These are phyloP conservation scores for Schizothorax lantsangensis DNA, from an alignment of 2,797 vertebrate genomes.

Conservation along the genomic window DNA sequence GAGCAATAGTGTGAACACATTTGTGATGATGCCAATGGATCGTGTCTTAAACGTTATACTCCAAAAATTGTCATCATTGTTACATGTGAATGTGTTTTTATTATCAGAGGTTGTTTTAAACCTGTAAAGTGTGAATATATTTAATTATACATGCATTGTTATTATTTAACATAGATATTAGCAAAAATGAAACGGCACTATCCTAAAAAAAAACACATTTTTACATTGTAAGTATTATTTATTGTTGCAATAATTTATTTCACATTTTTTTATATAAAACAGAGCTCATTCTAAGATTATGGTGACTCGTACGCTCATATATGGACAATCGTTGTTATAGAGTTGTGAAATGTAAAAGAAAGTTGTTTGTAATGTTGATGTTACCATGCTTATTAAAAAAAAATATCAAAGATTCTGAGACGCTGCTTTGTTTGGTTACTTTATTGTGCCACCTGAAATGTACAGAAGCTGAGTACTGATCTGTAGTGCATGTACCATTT, in stretches of 20 bases:
- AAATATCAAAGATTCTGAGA: not conserved
- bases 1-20: slow-evolving; percentile 37
- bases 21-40: slow-evolving; percentile 58
- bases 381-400: slow-evolving; percentile 49
- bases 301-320: not conserved
- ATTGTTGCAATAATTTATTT: slow-evolving; percentile 52
- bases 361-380: slow-evolving; percentile 35
- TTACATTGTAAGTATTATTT: slow-evolving; percentile 62
- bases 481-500: slow-evolving; percentile 22
- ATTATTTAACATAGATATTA: not conserved
- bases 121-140: slow-evolving; percentile 45
- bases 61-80: not conserved
- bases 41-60: slow-evolving; percentile 49
- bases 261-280: slow-evolving; percentile 27
- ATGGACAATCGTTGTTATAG: slow-evolving; percentile 1
- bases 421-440: slow-evolving; percentile 1
- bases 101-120: slow-evolving; percentile 58
- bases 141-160: not conserved
- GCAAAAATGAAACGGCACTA: not conserved
- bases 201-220: not conserved
- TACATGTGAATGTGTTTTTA: slow-evolving; percentile 38
- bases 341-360: slow-evolving; percentile 15
- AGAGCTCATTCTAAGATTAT: not conserved
- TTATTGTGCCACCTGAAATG: slow-evolving; percentile 45
- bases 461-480: slow-evolving; percentile 21